phyloP scores from a whole-genome alignment of 2,888 invertebrate species.

The Abscondita cerata region DNA sequence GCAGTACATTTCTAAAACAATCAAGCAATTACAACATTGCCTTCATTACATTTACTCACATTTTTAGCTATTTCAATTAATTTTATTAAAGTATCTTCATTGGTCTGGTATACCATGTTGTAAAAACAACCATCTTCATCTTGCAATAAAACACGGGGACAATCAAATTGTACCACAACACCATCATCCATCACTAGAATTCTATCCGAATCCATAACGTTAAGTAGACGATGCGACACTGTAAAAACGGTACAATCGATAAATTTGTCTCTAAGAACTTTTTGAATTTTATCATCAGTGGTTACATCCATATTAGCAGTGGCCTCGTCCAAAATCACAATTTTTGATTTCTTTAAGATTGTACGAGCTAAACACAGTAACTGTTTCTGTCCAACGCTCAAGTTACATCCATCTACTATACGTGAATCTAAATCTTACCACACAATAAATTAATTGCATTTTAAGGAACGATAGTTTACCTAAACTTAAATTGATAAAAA shows the following conservation, averaged over 20 bases:
- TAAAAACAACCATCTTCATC: background rate
- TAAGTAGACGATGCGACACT: conserved; percentile 77
- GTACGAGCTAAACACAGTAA: conserved; percentile 76
- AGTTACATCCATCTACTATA: conserved; percentile 63
- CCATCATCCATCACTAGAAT: background rate
- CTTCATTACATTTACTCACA: no score
- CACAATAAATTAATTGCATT: background rate
- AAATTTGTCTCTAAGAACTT: conserved; percentile 78
- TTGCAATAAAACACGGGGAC: background rate
- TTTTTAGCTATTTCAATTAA: no score
- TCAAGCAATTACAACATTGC: no score
- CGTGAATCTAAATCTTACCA: conserved; percentile 30
- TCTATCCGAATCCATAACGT: background rate
- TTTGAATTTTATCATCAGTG: conserved; percentile 80
- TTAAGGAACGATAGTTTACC: conserved; percentile 30
- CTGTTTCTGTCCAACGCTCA: conserved; percentile 66
- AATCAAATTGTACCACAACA: background rate
- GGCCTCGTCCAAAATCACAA: conserved; percentile 69
- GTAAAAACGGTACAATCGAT: conserved; percentile 81
- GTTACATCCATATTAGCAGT: conserved; percentile 85
- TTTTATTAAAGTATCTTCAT: no score
- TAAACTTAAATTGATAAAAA: conserved; percentile 62
- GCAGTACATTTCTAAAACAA: no score
- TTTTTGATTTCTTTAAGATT: conserved; percentile 59
- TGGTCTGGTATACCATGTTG: background rate